Evolutionary conservation across 2,888 invertebrate species (phyloP).

Genomic region (Polydrusus tereticollis): DNA sequence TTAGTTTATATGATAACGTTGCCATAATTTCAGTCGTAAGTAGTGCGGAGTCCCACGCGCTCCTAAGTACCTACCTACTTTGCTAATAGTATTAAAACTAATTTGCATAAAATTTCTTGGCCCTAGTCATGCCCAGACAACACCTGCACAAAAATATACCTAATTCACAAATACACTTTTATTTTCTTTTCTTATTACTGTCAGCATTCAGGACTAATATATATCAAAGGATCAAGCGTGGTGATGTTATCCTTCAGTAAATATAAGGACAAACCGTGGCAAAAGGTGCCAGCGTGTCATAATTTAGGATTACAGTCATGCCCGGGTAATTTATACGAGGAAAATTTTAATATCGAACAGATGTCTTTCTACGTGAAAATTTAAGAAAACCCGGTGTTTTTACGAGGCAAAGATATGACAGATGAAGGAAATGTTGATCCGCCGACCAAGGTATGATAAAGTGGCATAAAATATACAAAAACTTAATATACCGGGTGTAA

Average conservation of each 20-base stretch:
- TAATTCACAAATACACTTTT: constrained; percentile 4
- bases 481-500: no score
- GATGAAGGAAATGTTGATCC: constrained; percentile 18
- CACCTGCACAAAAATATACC: not conserved
- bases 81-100: no score
- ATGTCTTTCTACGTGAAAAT: constrained; percentile 53
- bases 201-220: constrained; percentile 35
- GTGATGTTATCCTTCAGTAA: constrained; percentile 49
- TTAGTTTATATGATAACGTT: no score
- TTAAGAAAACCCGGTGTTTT: constrained; percentile 15
- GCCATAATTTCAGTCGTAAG: no score
- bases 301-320: constrained; percentile 64
- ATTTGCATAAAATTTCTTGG: no score
- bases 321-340: constrained; percentile 63
- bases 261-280: constrained; percentile 48
- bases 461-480: not conserved
- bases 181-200: constrained; percentile 36
- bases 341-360: constrained; percentile 65
- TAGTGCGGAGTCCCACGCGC: no score
- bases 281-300: constrained; percentile 56
- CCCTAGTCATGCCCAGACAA: not conserved
- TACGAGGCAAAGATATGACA: constrained; percentile 14
- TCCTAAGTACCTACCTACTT: no score
- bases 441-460: constrained; percentile 8
- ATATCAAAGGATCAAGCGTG: constrained; percentile 47